Evolutionary conservation across 2,113 vertebrate species (phyloP).

Genomic region (Xenopus borealis): DNA sequence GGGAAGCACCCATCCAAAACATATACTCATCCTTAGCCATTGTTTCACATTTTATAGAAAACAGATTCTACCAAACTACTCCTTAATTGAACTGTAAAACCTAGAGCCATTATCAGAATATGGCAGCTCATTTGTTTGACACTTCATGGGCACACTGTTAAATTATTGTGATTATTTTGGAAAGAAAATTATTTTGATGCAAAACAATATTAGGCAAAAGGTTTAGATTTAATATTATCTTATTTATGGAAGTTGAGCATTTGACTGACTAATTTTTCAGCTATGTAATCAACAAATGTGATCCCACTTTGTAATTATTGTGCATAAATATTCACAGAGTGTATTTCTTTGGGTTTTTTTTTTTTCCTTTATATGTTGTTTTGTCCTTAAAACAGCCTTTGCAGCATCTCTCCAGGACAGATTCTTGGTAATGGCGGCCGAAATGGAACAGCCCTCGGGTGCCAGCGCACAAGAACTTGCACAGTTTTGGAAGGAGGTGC

Average conservation of each 20-base stretch:
- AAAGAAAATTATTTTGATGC: no score
- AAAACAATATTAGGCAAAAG: not conserved
- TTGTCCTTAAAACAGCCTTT: slow-evolving; percentile 65
- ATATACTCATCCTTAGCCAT: no score
- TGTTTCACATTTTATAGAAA: no score
- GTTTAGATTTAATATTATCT: no score
- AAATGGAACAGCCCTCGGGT: slow-evolving; percentile 80
- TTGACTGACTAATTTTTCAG: slow-evolving; percentile 28
- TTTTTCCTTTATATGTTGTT: slow-evolving; percentile 3
- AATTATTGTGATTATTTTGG: no score
- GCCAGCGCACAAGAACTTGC: slow-evolving; percentile 72
- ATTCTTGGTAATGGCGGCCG: slow-evolving; percentile 94
- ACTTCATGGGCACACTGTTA: no score
- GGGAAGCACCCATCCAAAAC: no score
- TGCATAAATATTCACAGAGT: not conserved
- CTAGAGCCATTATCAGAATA: no score
- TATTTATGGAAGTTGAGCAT: not conserved
- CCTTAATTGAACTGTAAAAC: no score
- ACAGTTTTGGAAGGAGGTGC: slow-evolving; percentile 95
- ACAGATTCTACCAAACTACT: no score
- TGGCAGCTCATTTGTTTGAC: no score
- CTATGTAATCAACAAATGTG: not conserved
- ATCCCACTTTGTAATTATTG: not conserved
- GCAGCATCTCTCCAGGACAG: slow-evolving; percentile 88
- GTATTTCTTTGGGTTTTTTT: not conserved